phyloP scores from a whole-genome alignment of 2,113 vertebrate genomes.

The Vanacampus margaritifer region DNA sequence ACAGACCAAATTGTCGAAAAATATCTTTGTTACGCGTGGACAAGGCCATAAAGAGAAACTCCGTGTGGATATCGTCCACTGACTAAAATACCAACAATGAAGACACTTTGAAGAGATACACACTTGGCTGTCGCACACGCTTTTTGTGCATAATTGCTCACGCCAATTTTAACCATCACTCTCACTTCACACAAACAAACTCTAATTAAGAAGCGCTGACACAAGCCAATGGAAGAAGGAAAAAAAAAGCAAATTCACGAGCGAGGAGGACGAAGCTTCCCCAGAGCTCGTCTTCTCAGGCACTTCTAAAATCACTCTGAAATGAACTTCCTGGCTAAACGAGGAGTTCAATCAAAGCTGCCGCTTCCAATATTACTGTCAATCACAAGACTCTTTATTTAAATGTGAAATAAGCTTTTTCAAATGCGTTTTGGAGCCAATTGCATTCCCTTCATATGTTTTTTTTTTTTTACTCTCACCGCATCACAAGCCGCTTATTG shows the following conservation, averaged over 20 bases:
- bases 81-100: slow-evolving; percentile 11
- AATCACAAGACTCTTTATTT: background rate
- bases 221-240: background rate
- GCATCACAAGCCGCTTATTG: background rate
- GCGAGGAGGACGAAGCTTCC: background rate
- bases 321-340: slow-evolving; percentile 2
- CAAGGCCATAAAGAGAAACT: slow-evolving; percentile 49
- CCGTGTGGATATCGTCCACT: background rate
- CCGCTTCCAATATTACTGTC: background rate
- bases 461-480: background rate
- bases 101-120: background rate
- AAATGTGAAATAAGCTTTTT: background rate
- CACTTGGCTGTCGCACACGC: background rate
- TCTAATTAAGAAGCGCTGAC: slow-evolving; percentile 2
- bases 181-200: slow-evolving; percentile 7
- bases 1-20: too few species aligned
- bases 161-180: slow-evolving; percentile 1
- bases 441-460: background rate
- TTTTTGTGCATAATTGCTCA: background rate
- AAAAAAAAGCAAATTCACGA: background rate
- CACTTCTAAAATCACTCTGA: background rate
- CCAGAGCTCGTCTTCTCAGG: background rate
- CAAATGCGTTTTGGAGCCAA: background rate
- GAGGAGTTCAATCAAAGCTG: background rate
- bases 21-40: too few species aligned